Percentiles rank a stretch among this genome's conserved stretches.
These are phyloP conservation scores for Dendrolimus punctatus DNA, from an alignment of 1,140 invertebrate genomes.

Conservation along the genomic window DNA sequence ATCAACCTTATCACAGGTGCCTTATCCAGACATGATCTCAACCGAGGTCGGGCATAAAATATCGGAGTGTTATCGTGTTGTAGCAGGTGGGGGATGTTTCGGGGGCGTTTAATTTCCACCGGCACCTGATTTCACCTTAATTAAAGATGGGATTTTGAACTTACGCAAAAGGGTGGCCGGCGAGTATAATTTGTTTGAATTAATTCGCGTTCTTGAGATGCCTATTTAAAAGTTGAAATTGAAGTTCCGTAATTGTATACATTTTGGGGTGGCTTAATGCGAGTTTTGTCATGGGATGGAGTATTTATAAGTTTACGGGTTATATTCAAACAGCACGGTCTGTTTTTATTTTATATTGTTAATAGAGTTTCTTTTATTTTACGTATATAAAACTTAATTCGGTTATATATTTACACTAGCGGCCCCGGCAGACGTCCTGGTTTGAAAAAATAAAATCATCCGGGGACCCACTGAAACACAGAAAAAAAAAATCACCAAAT, in stretches of 20 bases:
- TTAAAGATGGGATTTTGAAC: slow-evolving; percentile 40
- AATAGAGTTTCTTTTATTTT: no score
- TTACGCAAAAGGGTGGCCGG: slow-evolving; percentile 16
- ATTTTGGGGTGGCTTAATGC: background rate
- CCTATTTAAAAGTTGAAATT: slow-evolving; percentile 4
- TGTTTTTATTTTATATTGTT: no score
- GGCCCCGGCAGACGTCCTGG: no score
- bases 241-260: background rate
- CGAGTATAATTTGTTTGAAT: slow-evolving; percentile 24
- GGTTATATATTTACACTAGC: no score
- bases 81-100: slow-evolving; percentile 17
- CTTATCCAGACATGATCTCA: no score
- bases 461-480: no score
- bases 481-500: no score
- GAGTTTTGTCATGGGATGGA: background rate
- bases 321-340: background rate
- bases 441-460: no score
- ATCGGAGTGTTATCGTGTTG: slow-evolving; percentile 26
- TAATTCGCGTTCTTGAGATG: slow-evolving; percentile 6
- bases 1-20: no score
- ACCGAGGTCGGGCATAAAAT: slow-evolving; percentile 17
- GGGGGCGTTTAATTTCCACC: slow-evolving; percentile 22
- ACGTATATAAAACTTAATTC: no score
- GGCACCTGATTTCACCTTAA: slow-evolving; percentile 39
- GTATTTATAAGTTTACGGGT: slow-evolving; percentile 7